Base-by-base conservation (phyloP, 2,797 vertebrate species). In the Falco rusticolus region DNA sequence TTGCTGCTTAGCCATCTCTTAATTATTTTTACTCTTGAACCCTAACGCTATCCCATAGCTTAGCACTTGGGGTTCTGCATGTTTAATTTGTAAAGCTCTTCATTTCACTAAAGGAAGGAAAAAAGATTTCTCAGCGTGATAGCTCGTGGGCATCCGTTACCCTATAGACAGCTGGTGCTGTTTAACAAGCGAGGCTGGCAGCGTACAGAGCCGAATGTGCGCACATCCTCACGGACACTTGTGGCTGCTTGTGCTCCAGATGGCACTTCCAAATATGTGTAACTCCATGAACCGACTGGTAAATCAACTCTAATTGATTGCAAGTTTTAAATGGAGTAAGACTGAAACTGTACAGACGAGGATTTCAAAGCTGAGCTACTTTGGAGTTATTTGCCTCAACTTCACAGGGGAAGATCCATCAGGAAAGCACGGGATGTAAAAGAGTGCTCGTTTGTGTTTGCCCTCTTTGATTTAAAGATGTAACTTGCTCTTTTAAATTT, bases 391-490 rank as follows among this genome's bases (percentile, higher is more conserved):
- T 90, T 83, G 82, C 70, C 82, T 81, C n/a, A 8, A 8, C 89
- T 95, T 94, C 87, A 82, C 57, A 74, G 53, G 69, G 75, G 54
- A 75, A 88, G 89, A 86, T 84, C 87, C 61, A n/a, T 78, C 3
- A 14, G 76, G 86, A 63, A 92, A 57, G 85, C 48, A 70, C 70
- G 78, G 74, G 89, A 86, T 81, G 90, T 91, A 88, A 90, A 95
- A 93, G 61, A 54, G 76, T 14, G 4, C 53, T 88, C 83, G 84
- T 96, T 96, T 63, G 65, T 2, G 0, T 96, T 93, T 77, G 20
- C 56, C 63, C 16, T 70, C 93, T 96, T 97, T 96, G 69, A 96
- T 94, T 91, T 95, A 96, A 94, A 94, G 93, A 94, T 96, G 87
- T 88, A 93, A 86, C 93, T 96, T 81, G 79, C 37, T 96, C 94